These are phyloP conservation scores for Sarcophaga rosellei DNA, from an alignment of 2,888 invertebrate species.

Conservation along the genomic window DNA sequence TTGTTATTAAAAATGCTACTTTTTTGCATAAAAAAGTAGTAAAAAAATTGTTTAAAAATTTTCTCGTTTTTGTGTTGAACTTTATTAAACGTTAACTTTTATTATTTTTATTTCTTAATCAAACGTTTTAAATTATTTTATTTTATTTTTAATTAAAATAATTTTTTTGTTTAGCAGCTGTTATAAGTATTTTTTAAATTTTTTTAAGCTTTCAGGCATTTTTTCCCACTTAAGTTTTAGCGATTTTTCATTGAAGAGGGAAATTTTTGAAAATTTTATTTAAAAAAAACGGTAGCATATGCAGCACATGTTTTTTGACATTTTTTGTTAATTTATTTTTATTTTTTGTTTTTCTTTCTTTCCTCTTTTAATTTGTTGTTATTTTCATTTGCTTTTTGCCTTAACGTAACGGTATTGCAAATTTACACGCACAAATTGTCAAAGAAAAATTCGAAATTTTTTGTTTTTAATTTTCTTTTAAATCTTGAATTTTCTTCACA, in stretches of 20 bases:
- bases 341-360: conserved; percentile 1
- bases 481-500: too few species aligned
- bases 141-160: conserved; percentile 15
- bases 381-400: conserved; percentile 45
- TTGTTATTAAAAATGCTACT: conserved; percentile 51
- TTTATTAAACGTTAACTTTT: conserved; percentile 1
- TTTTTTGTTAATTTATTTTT: conserved; percentile 46
- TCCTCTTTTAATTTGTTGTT: conserved; percentile 40
- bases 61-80: conserved; percentile 12
- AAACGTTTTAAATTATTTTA: conserved; percentile 11
- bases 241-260: neutral
- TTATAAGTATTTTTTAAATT: neutral
- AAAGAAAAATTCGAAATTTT: conserved; percentile 20
- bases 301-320: conserved; percentile 69
- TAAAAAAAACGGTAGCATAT: conserved; percentile 18
- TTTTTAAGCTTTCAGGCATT: neutral
- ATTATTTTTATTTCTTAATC: neutral
- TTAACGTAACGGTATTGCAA: conserved; percentile 69
- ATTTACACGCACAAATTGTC: conserved; percentile 57
- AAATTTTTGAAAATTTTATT: conserved; percentile 60
- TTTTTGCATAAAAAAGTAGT: conserved; percentile 67
- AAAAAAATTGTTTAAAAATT: conserved; percentile 58
- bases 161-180: conserved; percentile 11
- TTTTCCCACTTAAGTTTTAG: conserved; percentile 6
- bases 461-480: too few species aligned